Base-by-base conservation (phyloP, 2,797 vertebrate species). In the Microctenopoma lineatum region DNA sequence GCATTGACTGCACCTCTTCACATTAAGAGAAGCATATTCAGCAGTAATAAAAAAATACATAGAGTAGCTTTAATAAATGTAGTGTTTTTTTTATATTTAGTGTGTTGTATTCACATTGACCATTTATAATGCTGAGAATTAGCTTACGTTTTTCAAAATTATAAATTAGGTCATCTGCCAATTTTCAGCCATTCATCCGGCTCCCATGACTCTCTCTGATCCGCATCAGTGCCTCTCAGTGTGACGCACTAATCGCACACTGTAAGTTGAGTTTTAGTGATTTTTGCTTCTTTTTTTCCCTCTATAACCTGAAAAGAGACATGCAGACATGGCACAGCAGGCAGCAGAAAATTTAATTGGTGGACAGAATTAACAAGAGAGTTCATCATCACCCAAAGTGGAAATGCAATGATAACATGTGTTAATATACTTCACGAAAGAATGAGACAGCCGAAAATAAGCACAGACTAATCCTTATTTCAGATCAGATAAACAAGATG, bases 281-380 rank as follows among this genome's bases (percentile, higher is more conserved):
- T 7, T 26, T 48, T 36, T 25, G 2, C 29, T 63, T 45, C 5
- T 1, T 38, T 25, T 47, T 53, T 29, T 44, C 15, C 15, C 53
- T 26, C 44, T 53, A 44, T 36, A 51, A 62, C 63, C 34, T 36
- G 29, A 63, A 79, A 73, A 81, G 59, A 80, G 58, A 84, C 72
- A 38, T 58, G 32, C 4, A 51, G 72, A 84, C 81, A 63, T 18
- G 50, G 61, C 61, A 64, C 78, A 86, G 90, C 90, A 93, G 90
- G 92, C 91, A 93, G 88, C 90, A 86, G 84, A 86, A 84, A 90
- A 77, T 90, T 93, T 95, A 91, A 94, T 93, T 86, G 79, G 87
- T 89, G 86, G 87, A 84, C 83, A 90, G 81, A 89, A 89, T 85
- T 81, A 80, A 90, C 82, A 91, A 86, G 80, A 73, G 75, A 60